Base-by-base conservation (phyloP, 1,140 invertebrate species). In the Drosophila auraria region DNA sequence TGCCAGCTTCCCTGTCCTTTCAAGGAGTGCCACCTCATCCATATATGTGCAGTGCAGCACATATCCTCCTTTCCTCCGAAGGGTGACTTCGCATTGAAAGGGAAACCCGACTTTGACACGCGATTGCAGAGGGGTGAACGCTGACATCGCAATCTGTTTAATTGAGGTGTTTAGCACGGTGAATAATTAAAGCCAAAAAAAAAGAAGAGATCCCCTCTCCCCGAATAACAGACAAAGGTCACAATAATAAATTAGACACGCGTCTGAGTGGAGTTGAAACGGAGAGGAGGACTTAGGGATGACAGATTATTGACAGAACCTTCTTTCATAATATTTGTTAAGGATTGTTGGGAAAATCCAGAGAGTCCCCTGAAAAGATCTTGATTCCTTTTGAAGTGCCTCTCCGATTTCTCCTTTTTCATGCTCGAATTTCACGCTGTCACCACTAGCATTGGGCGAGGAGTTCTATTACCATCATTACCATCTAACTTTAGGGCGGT, bases 151-250 rank as follows among this genome's bases (percentile, higher is more conserved):
- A 87, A 87, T 87, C 83, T 89, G 73, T 87, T 87, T 87, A 87
- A 87, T 87, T 87, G 83, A 81, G 81, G 78, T 87, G 86, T 87
- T 87, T 87, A 89, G 84, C 81, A 80, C 53, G 74, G 68, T 89
- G 71, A 84, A 87, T 87, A 87, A 89, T 87, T 75, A 83, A 87
- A 68, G 33, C 25, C 14, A n/a, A 15, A 71, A 50, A 69, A 57
- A 20, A 20, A 49, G 49, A 65, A 62, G 64, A 50, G 47, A 38
- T 57, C 33, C 59, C 25, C 59, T 25, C 47, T 49, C 50, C 33
- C 62, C 11, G 20, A 40, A 25, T n/a, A 54, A n/a, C 62, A 72
- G 54, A 68, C 80, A 89, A 89, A 89, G 81, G 81, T 87, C 84
- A 89, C 44, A 71, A 89, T 81, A 66, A 84, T 87, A 89, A 89